Conservation (phyloP, 2,113 vertebrate genomes). For the Caloenas nicobarica region DNA sequence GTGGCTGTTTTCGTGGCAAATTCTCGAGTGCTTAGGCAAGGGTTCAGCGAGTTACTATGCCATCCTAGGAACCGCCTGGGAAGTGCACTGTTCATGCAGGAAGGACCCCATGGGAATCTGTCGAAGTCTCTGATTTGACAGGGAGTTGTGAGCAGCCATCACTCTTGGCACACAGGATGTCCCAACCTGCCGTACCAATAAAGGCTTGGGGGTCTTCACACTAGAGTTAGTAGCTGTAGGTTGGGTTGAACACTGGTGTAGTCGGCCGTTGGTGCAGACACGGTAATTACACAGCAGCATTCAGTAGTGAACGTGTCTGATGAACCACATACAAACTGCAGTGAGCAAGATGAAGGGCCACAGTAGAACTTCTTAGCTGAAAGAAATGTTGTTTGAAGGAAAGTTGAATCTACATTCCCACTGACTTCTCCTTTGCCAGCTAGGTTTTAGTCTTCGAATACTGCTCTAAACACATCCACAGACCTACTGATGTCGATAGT, state of each 20-base stretch:
- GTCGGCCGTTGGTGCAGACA: not conserved
- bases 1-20: not conserved
- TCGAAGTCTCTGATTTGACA: not conserved
- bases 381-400: not conserved
- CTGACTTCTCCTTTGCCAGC: not conserved
- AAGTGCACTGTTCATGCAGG: accelerated
- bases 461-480: not conserved
- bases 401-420: not conserved
- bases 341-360: not conserved
- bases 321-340: not conserved
- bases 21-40: not conserved
- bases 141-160: not conserved
- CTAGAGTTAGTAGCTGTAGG: not conserved
- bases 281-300: not conserved
- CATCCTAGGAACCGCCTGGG: not conserved
- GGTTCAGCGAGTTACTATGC: not conserved
- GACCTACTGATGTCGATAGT: not conserved
- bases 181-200: not conserved
- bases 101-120: not conserved
- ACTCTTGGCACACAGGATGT: accelerated
- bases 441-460: not conserved
- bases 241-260: not conserved
- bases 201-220: not conserved
- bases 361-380: not conserved
- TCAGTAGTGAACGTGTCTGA: not conserved